Evolutionary conservation across 2,113 vertebrate genomes (phyloP).

Genomic region (Rutilus rutilus): DNA sequence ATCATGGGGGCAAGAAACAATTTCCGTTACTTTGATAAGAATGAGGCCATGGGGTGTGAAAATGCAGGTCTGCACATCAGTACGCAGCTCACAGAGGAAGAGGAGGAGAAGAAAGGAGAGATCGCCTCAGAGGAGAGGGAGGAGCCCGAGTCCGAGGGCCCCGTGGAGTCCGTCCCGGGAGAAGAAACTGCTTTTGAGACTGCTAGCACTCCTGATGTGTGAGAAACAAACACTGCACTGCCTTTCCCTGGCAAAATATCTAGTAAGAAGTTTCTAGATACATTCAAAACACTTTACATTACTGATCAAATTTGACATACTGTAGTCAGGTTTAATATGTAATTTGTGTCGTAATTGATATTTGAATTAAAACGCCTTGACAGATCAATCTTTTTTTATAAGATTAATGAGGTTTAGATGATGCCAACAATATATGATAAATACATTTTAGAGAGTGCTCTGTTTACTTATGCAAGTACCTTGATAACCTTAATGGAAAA

Average conservation of each 20-base stretch:
- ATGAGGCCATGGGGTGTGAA: conserved; percentile 38
- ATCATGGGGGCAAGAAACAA: conserved; percentile 82
- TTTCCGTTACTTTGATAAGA: conserved; percentile 77
- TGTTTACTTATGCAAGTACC: not conserved
- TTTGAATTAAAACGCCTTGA: not conserved
- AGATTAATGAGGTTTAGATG: not conserved
- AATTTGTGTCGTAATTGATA: not conserved
- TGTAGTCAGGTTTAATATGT: not conserved
- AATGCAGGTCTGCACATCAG: conserved; percentile 49
- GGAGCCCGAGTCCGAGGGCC: not conserved
- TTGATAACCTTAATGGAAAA: not conserved
- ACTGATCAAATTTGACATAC: not conserved
- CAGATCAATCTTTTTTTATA: not conserved
- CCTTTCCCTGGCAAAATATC: not conserved
- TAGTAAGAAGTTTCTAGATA: not conserved
- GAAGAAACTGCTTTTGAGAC: conserved; percentile 10
- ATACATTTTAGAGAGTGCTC: not conserved
- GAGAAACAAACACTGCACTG: conserved; percentile 4
- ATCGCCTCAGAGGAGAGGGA: not conserved
- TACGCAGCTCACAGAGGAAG: not conserved
- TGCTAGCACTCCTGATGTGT: not conserved
- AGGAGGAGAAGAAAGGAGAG: conserved; percentile 12
- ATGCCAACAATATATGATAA: not conserved
- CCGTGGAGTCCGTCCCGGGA: not conserved
- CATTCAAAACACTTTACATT: not conserved